phyloP scores from a whole-genome alignment of 1,140 invertebrate species.

The Olivierus martensii region DNA sequence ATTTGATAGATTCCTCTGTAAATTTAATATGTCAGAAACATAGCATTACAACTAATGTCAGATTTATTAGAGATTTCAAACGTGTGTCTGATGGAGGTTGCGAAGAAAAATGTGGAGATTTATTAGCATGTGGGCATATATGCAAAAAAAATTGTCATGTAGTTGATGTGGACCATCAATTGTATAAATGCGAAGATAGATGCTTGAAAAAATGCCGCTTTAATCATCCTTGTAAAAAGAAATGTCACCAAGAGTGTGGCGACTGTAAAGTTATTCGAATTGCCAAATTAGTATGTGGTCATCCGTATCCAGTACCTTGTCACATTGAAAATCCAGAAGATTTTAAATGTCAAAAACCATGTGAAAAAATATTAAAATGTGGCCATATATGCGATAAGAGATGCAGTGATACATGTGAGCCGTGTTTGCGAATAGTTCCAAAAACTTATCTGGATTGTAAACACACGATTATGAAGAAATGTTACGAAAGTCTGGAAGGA shows the following conservation, averaged over 20 bases:
- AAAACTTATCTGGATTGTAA: background rate
- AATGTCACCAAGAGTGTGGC: too few species aligned
- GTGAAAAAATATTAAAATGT: background rate
- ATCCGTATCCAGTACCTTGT: background rate
- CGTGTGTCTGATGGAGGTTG: background rate
- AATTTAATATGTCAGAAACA: background rate
- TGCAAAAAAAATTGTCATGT: background rate
- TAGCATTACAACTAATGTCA: background rate
- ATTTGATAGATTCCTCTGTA: background rate
- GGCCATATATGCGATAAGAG: background rate
- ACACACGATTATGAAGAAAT: background rate
- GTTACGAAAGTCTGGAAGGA: background rate
- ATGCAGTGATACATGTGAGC: background rate
- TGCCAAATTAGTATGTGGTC: too few species aligned
- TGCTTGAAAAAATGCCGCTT: too few species aligned
- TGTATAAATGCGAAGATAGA: background rate
- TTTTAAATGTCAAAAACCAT: background rate
- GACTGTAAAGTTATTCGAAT: too few species aligned
- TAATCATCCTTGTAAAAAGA: too few species aligned
- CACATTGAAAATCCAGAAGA: background rate
- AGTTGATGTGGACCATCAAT: background rate
- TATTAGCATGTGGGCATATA: too few species aligned
- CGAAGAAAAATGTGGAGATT: too few species aligned
- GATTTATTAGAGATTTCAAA: background rate
- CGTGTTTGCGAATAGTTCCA: background rate